Conservation (phyloP, 2,797 vertebrate genomes). For the Pteronotus mesoamericanus region DNA sequence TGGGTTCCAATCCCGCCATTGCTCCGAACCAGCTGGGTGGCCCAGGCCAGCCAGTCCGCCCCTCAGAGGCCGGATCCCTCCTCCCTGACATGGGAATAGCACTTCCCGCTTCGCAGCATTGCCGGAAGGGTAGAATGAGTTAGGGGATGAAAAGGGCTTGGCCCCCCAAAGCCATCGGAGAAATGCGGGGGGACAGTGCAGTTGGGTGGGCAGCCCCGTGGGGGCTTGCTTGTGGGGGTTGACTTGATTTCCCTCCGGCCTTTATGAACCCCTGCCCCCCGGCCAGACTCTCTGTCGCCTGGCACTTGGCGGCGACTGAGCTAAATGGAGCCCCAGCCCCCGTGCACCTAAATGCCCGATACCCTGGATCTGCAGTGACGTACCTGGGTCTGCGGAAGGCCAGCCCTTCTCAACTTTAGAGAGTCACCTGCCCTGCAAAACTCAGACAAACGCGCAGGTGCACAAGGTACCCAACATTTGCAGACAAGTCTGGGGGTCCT, state of each 20-base stretch:
- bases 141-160: neutral
- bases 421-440: neutral
- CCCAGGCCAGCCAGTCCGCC: neutral
- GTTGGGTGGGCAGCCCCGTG: neutral
- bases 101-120: fast-evolving
- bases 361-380: fast-evolving
- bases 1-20: neutral
- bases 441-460: neutral
- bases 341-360: neutral
- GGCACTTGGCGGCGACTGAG: neutral
- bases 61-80: neutral
- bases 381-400: neutral
- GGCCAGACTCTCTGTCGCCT: neutral
- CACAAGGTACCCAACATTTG: neutral
- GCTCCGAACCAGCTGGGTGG: neutral
- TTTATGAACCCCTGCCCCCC: fast-evolving
- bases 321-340: neutral
- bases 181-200: fast-evolving
- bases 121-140: fast-evolving
- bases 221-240: neutral
- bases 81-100: neutral
- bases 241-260: fast-evolving
- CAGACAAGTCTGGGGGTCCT: neutral
- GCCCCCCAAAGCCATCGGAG: neutral
- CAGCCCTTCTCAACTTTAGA: neutral